Base-by-base conservation (phyloP, 2,888 invertebrate genomes). In the Rhabditophanes sp. region DNA sequence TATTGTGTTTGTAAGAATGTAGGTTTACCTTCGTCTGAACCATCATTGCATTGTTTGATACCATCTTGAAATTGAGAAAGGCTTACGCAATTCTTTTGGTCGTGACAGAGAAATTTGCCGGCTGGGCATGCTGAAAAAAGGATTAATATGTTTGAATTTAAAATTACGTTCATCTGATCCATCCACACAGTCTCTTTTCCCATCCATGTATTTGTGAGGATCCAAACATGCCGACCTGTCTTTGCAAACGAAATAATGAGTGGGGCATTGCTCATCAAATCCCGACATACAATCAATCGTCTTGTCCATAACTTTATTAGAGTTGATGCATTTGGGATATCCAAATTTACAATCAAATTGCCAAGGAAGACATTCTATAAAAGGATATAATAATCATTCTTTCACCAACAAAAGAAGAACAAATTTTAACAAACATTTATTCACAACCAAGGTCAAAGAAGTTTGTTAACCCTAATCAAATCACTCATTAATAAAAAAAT, bases 61-160 rank as follows among this genome's bases (percentile, higher is more conserved):
- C 60, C 56, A 34, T 61, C 55, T 30, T 53, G 53, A 46, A 47
- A 52, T 18, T 48, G 43, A 15, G 39, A 29, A 23, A 44, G 37
- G 11, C 44, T 35, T 9, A 59, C 42, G 31, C 48, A 51, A 19
- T 44, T 33, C 9, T 17, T 20, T 14, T 29, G 35, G 33, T 70
- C 56, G 49, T 69, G 70, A 26, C 65, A 53, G 20, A 68, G 68
- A 28, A 66, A 66, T 50, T 70, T 66, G 33, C 57, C 52, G 11
- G 56, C 50, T 16, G 59, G 60, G 49, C 70, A 70, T 41, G 59
- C 68, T 67, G 55, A 25, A 50, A 43, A 33, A 33, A 29, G 29
- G 23, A 9, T 22, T 22, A 9, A 22, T 22, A n/a, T n/a, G n/a
- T n/a, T n/a, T n/a, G n/a, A n/a, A n/a, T n/a, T n/a, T n/a, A 7